A percentile compares a stretch with the other conserved stretches of the same genome.
phyloP scores from a whole-genome alignment of 2,888 invertebrate genomes.

The Anagyrus pseudococci region DNA sequence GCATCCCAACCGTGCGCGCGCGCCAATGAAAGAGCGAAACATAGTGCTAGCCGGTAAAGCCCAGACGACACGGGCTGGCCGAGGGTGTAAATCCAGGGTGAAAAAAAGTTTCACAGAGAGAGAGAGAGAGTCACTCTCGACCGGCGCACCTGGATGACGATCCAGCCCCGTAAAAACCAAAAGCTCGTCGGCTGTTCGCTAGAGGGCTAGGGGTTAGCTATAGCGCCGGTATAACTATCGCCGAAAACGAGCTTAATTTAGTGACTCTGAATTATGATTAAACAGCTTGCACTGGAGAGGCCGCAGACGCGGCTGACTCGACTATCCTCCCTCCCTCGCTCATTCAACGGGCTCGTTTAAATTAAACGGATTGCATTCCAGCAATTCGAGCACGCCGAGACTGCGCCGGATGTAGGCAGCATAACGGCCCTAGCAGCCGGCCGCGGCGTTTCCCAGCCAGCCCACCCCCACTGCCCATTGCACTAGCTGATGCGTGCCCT shows the following conservation, averaged over 20 bases:
- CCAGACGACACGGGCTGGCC: no score
- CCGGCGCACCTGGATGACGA: no score
- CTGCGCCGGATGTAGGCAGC: conserved; percentile 40
- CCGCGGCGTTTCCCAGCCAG: no score
- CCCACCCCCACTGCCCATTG: no score
- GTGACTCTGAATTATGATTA: conserved; percentile 49
- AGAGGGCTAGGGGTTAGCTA: no score
- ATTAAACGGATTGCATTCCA: conserved; percentile 50
- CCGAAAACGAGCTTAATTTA: conserved; percentile 48
- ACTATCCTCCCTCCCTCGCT: background rate
- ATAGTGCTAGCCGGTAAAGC: background rate
- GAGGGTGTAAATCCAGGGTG: background rate
- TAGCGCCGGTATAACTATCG: conserved; percentile 23
- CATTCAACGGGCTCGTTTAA: conserved; percentile 42
- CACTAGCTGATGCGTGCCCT: no score
- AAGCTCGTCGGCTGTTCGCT: no score
- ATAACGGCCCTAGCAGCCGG: no score
- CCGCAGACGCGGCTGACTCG: conserved; percentile 12
- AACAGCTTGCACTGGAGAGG: conserved; percentile 43
- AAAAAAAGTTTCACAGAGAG: background rate
- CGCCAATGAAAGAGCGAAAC: background rate
- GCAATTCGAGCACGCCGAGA: conserved; percentile 41
- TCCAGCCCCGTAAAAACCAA: no score
- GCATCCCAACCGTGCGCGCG: background rate
- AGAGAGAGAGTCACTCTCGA: background rate